A percentile compares a stretch with the other conserved stretches of the same genome.
phyloP scores from a whole-genome alignment of 1,140 invertebrate species.

The Drosophila seguyi region DNA sequence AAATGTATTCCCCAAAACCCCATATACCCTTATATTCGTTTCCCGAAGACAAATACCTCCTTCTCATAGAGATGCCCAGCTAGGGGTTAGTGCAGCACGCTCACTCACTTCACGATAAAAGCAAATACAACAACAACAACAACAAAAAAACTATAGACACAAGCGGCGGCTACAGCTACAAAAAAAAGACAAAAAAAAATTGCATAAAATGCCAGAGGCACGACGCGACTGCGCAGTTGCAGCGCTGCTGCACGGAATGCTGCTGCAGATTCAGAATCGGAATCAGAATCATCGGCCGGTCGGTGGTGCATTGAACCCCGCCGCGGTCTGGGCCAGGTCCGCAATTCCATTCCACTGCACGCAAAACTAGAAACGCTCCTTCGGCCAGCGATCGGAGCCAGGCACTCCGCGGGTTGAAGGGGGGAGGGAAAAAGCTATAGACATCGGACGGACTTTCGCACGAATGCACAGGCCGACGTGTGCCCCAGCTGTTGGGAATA shows the following conservation, averaged over 20 bases:
- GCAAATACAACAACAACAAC: slow-evolving; percentile 58
- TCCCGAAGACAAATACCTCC: slow-evolving; percentile 7
- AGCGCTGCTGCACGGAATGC: slow-evolving; percentile 20
- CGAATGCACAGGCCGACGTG: slow-evolving; percentile 62
- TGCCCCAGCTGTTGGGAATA: slow-evolving; percentile 36
- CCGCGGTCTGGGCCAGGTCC: slow-evolving; percentile 59
- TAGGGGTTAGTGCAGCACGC: slow-evolving; percentile 24
- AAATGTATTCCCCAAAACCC: background rate
- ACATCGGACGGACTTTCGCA: slow-evolving; percentile 75
- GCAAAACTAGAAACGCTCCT: slow-evolving; percentile 75
- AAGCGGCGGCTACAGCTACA: background rate
- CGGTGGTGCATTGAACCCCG: slow-evolving; percentile 71
- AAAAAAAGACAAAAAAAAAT: slow-evolving; percentile 34
- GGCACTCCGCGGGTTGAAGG: slow-evolving; percentile 25
- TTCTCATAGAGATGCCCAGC: slow-evolving; percentile 7
- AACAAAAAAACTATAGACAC: slow-evolving; percentile 29
- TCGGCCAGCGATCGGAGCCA: slow-evolving; percentile 28
- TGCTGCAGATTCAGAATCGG: slow-evolving; percentile 44
- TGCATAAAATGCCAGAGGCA: slow-evolving; percentile 80
- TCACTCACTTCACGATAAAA: slow-evolving; percentile 68
- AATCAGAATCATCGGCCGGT: slow-evolving; percentile 39
- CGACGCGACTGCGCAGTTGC: slow-evolving; percentile 43
- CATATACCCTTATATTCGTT: background rate
- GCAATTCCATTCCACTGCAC: slow-evolving; percentile 62
- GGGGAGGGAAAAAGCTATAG: slow-evolving; percentile 18